Percentiles rank a stretch among this genome's conserved stretches.
Conservation (phyloP, 1,140 invertebrate species). For the Branchinecta lindahli region DNA sequence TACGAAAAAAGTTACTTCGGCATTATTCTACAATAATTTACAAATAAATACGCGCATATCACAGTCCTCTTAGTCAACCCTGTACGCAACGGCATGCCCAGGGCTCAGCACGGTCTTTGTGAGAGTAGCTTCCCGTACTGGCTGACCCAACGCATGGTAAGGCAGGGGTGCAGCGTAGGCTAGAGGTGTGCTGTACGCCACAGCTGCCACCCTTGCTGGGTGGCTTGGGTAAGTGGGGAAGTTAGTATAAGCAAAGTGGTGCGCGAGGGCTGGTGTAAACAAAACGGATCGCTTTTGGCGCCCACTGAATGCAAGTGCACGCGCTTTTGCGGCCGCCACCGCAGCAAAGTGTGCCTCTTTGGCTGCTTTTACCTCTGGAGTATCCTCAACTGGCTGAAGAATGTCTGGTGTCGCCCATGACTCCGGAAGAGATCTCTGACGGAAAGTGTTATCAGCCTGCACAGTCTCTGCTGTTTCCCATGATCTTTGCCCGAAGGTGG, state of each 20-base stretch:
- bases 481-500: no score
- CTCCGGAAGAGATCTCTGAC: no score
- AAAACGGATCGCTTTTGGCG: no score
- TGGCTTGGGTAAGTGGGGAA: no score
- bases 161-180: conserved; percentile 26
- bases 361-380: conserved; percentile 23
- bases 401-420: conserved; percentile 27
- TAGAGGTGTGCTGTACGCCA: conserved; percentile 24
- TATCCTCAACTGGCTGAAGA: conserved; percentile 18
- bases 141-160: neutral
- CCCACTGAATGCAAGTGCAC: neutral
- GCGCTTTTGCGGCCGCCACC: conserved; percentile 25
- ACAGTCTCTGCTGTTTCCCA: no score
- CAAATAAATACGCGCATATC: no score
- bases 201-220: no score
- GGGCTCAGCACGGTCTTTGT: conserved; percentile 32
- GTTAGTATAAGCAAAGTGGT: no score
- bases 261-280: no score
- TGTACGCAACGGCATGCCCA: conserved; percentile 31
- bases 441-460: neutral
- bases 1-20: no score
- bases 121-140: conserved; percentile 28
- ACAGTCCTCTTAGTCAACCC: conserved; percentile 22
- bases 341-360: conserved; percentile 28
- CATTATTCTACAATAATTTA: no score